Percentiles rank a stretch among this genome's conserved stretches.
These are phyloP conservation scores for Columbina picui DNA, from an alignment of 2,113 vertebrate genomes.

Conservation along the genomic window DNA sequence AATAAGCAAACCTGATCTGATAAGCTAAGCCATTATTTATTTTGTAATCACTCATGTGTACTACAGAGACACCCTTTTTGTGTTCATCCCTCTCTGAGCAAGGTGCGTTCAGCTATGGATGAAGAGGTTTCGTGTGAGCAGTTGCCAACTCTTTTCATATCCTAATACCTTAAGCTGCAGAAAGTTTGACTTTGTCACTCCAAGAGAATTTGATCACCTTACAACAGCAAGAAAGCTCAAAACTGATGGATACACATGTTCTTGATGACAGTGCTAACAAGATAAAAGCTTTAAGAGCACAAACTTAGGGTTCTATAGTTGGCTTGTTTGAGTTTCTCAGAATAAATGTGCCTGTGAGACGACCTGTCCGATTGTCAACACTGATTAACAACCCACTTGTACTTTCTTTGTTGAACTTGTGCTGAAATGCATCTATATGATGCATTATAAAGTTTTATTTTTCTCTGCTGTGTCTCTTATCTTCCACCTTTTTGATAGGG, in stretches of 20 bases:
- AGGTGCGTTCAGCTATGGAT: background rate
- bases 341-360: background rate
- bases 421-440: background rate
- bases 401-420: background rate
- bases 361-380: background rate
- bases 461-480: background rate
- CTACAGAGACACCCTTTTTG: background rate
- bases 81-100: background rate
- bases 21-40: constrained; percentile 33
- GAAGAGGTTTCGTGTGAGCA: background rate
- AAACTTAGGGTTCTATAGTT: background rate
- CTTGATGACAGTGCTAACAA: background rate
- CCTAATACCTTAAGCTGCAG: background rate
- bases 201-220: background rate
- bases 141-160: background rate
- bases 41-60: constrained; percentile 22
- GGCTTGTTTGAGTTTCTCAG: background rate
- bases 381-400: background rate
- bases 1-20: constrained; percentile 38
- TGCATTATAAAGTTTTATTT: background rate
- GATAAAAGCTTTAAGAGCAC: background rate
- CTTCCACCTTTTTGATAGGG: background rate
- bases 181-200: background rate
- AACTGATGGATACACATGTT: background rate
- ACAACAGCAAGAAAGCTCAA: background rate